phyloP scores from a whole-genome alignment of 2,797 vertebrate species.

The Crax fasciolata region DNA sequence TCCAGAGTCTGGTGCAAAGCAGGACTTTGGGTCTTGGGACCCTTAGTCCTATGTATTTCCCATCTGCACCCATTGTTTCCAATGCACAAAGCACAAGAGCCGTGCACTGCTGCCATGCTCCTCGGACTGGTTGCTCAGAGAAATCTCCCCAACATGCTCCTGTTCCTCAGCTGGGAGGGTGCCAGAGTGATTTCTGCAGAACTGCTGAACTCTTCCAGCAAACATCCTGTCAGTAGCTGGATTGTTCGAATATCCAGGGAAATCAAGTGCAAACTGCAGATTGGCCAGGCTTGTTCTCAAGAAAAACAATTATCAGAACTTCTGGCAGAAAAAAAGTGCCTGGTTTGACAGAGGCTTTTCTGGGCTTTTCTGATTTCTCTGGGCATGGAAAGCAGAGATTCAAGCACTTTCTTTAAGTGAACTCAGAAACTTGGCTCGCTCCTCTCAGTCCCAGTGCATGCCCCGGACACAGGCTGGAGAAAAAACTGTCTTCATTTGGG shows the following conservation, averaged over 20 bases:
- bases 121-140: background rate
- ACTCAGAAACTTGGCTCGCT: fast-evolving
- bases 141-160: background rate
- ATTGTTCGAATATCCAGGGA: constrained; percentile 22
- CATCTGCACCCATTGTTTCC: background rate
- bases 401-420: background rate
- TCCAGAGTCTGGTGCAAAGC: too few relatives aligned
- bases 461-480: background rate
- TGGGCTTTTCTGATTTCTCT: background rate
- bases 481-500: background rate
- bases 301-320: constrained; percentile 27
- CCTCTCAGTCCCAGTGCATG: background rate
- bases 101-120: background rate
- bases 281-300: background rate
- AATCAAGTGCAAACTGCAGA: background rate
- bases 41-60: background rate
- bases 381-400: background rate
- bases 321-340: background rate
- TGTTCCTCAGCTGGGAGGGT: background rate
- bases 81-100: background rate
- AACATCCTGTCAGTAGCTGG: constrained; percentile 27
- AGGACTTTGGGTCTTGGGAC: too few relatives aligned
- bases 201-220: background rate
- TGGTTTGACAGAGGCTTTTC: background rate
- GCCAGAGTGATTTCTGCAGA: constrained; percentile 44